Evolutionary conservation across 2,888 invertebrate species (phyloP).

Genomic region (Dynastes maya): DNA sequence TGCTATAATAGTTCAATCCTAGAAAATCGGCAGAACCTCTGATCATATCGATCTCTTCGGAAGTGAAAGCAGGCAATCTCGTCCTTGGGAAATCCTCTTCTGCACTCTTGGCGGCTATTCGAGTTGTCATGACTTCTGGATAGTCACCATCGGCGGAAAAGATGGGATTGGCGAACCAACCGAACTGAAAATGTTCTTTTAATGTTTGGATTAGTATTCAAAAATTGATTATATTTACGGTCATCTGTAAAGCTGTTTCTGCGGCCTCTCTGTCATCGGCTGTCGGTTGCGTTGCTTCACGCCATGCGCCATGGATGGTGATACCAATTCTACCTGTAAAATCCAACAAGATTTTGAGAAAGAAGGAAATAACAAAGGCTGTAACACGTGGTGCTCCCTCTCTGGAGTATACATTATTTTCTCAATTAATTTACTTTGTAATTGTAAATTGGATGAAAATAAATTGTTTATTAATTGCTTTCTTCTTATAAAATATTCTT

Average conservation of each 20-base stretch:
- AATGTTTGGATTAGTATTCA: no score
- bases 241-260: conserved; percentile 73
- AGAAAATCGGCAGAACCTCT: conserved; percentile 80
- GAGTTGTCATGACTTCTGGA: conserved; percentile 76
- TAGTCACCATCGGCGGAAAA: conserved; percentile 77
- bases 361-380: no score
- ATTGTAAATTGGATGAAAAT: no score
- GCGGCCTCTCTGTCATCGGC: conserved; percentile 73
- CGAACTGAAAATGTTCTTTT: conserved; percentile 69
- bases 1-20: conserved; percentile 35
- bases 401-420: no score
- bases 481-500: no score
- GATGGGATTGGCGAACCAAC: conserved; percentile 81
- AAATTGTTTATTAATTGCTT: no score
- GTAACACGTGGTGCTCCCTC: no score
- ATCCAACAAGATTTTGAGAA: background rate
- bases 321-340: conserved; percentile 75
- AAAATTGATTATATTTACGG: conserved; percentile 63
- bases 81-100: conserved; percentile 75
- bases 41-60: conserved; percentile 75
- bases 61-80: conserved; percentile 76
- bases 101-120: conserved; percentile 74
- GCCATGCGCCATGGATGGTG: conserved; percentile 74
- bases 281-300: conserved; percentile 67
- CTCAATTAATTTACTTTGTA: no score